Base-by-base conservation (phyloP, 1,140 invertebrate species). In the Drosophila santomea region DNA sequence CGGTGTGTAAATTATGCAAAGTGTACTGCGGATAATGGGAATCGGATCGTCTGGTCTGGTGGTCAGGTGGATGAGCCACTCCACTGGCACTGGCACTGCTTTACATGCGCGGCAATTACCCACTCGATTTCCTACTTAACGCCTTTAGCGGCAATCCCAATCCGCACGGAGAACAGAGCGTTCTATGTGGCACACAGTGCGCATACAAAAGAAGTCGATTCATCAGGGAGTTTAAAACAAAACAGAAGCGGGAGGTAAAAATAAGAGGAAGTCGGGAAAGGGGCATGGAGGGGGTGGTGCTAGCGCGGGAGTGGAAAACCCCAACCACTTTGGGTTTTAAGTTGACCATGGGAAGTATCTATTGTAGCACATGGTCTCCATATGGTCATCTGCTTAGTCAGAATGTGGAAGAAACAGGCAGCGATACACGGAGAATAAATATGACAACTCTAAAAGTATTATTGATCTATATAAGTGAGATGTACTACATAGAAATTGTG, bases 1-100 rank as follows among this genome's bases (percentile, higher is more conserved):
- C 59, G 38, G 50, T 44, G 61, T 74, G 64, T 89, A 78, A 88
- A 88, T 88, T 89, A 83, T 88, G 84, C 79, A 88, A 74, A 83
- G 64, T 68, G 59, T 52, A 41, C 41, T 36, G 25, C 36, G 20
- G 20, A 45, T 58, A 59, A 23, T 62, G 25, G 32, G 66, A 36
- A 32, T 20, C 35, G 50, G 4, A 12, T 44, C 12, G 44, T 32
- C 32, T 4, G 17, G 44, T 32, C 32, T 4, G 17, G 4, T 14
- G 38, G 15, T 23, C 25, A 39, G 14, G 43, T 28, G 60, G 36
- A 1, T 15, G 14, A 12, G 2, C 3, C 44, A 23, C 12, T 47
- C 3, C 44, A 23, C 12, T 47, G 47, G 47, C 39, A 32, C 43
- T 57, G 77, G 47, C 39, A 32, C 43, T 57, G 77, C 77, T 69